phyloP scores from a whole-genome alignment of 2,888 invertebrate genomes.

The Chloroclysta siterata region DNA sequence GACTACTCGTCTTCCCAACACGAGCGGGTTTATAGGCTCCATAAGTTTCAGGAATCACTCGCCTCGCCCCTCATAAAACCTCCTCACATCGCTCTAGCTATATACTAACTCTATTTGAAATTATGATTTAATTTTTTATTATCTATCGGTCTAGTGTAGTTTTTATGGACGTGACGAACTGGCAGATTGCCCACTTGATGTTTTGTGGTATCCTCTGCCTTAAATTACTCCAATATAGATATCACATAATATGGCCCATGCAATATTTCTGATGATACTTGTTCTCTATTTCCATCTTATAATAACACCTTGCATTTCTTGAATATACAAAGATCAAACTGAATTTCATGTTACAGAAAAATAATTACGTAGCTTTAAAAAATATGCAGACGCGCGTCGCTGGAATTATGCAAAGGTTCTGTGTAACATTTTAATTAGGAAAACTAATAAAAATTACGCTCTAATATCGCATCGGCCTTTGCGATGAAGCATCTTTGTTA shows the following conservation, averaged over 20 bases:
- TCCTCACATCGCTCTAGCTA: constrained; percentile 57
- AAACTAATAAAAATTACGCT: constrained; percentile 68
- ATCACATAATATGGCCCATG: neutral
- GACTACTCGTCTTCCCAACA: constrained; percentile 65
- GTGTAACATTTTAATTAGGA: constrained; percentile 70
- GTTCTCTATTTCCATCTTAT: constrained; percentile 2
- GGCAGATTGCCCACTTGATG: constrained; percentile 22
- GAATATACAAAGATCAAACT: too few relatives aligned
- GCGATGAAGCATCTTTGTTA: constrained; percentile 56
- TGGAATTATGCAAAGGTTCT: constrained; percentile 44
- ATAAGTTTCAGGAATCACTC: constrained; percentile 76
- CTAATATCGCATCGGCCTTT: constrained; percentile 62
- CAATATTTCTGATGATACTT: constrained; percentile 1
- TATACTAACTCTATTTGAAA: constrained; percentile 42
- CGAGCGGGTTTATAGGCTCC: constrained; percentile 74
- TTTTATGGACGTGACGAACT: constrained; percentile 24
- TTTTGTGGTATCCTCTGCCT: constrained; percentile 35
- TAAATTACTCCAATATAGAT: constrained; percentile 7
- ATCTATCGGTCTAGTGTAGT: constrained; percentile 37
- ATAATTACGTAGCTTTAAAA: too few relatives aligned
- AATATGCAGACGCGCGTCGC: constrained; percentile 31
- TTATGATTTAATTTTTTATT: constrained; percentile 49
- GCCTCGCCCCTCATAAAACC: constrained; percentile 73
- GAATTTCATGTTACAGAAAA: too few relatives aligned
- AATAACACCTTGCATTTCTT: neutral